These are phyloP conservation scores for Propithecus coquereli DNA, from an alignment of 2,113 vertebrate species.

Conservation along the genomic window DNA sequence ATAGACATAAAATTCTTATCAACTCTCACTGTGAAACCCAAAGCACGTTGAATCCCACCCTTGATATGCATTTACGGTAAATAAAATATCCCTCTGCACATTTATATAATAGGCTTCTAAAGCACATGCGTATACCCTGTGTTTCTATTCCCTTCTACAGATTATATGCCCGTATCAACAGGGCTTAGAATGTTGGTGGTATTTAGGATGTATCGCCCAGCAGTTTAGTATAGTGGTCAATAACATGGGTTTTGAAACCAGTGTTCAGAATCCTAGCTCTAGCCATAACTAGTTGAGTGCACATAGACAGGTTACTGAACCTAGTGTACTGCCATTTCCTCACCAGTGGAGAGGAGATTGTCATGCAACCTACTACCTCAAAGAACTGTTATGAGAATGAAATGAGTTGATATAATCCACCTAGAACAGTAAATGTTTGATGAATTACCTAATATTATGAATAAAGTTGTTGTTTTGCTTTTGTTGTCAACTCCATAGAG, in stretches of 20 bases:
- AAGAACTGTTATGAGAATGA: neutral
- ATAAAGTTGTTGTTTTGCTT: neutral
- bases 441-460: neutral
- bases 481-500: neutral
- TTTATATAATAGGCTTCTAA: neutral
- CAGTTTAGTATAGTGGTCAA: neutral
- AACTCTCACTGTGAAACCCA: neutral
- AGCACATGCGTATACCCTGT: neutral
- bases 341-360: neutral
- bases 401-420: neutral
- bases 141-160: neutral
- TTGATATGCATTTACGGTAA: neutral
- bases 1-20: neutral
- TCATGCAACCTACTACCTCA: neutral
- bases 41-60: neutral
- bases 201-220: neutral
- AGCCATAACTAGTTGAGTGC: neutral
- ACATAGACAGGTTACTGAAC: neutral
- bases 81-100: neutral
- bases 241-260: neutral
- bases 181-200: neutral
- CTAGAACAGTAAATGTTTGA: neutral
- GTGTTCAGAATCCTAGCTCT: neutral
- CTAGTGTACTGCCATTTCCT: neutral
- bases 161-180: neutral